Conservation (phyloP, 2,797 vertebrate species). For the Huso huso region DNA sequence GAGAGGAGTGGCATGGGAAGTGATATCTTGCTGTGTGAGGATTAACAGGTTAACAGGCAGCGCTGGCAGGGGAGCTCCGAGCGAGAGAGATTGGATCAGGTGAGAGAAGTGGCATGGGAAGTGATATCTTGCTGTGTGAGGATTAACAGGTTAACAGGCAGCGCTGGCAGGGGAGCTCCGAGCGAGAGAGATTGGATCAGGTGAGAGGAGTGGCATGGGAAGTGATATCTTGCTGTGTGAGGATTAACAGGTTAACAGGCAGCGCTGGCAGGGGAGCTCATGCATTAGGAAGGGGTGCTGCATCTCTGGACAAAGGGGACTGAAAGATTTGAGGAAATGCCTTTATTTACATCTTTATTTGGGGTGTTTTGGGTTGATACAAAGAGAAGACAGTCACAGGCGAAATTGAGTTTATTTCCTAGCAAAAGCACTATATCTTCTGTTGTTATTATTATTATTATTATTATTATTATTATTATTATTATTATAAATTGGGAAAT, state of each 20-base stretch:
- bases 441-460: too few species aligned
- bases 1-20: neutral
- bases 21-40: constrained; percentile 1
- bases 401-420: too few species aligned
- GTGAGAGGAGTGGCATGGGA: neutral
- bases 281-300: neutral
- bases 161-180: too few species aligned
- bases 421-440: too few species aligned
- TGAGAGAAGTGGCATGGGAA: neutral
- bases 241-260: neutral
- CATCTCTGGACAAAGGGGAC: neutral
- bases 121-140: constrained; percentile 1
- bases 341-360: too few species aligned
- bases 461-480: too few species aligned
- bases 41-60: neutral
- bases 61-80: neutral
- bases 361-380: too few species aligned
- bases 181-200: constrained; percentile 1
- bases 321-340: too few species aligned
- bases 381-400: too few species aligned
- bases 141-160: neutral
- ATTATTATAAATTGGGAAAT: too few species aligned
- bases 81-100: constrained; percentile 1
- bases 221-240: constrained; percentile 2
- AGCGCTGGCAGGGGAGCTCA: neutral